Base-by-base conservation (phyloP, 2,888 invertebrate genomes). In the Agrypnus murinus region DNA sequence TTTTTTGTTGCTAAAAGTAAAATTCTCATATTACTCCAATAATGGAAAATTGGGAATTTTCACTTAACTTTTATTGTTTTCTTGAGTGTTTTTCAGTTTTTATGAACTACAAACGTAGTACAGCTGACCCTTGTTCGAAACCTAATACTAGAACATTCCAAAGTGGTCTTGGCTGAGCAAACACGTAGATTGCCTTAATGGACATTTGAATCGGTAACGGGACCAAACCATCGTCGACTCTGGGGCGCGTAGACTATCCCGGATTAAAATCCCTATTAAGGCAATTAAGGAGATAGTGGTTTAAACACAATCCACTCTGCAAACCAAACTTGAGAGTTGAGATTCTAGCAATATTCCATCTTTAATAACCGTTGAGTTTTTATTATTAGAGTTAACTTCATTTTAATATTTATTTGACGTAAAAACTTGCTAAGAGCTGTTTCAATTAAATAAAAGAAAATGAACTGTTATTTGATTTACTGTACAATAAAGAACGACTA, bases 171-270 rank as follows among this genome's bases (percentile, higher is more conserved):
- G 80, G 80, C 81, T 81, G 80, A 79, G 81, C 80, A 84, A 84
- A 84, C 84, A 84, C 77, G 77, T 79, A 82, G 82, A 84, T 83
- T 84, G 84, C 81, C 82, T 81, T 82, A 82, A 83, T 82, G 83
- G 84, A 82, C 81, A 80, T 77, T 76, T 75, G 74, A 77, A 75
- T 75, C 77, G 75, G 75, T 71, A 68, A 70, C 75, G 85, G 86
- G 87, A 87, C 85, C 25, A 5, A 80, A 85, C 83, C 84, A 73
- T 82, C 86, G 86, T 86, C 84, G 84, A 82, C 80, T 55, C 63
- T 73, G 66, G 76, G 74, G 72, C 66, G 72, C 66, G 64, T 67
- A 74, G 74, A 74, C 78, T 79, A 77, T 75, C 75, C 75, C 74
- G 79, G 81, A 81, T 81, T 81, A 81, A 79, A 79, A 77, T 74